Conservation (phyloP, 2,888 invertebrate species). For the Slavum lentiscoides region DNA sequence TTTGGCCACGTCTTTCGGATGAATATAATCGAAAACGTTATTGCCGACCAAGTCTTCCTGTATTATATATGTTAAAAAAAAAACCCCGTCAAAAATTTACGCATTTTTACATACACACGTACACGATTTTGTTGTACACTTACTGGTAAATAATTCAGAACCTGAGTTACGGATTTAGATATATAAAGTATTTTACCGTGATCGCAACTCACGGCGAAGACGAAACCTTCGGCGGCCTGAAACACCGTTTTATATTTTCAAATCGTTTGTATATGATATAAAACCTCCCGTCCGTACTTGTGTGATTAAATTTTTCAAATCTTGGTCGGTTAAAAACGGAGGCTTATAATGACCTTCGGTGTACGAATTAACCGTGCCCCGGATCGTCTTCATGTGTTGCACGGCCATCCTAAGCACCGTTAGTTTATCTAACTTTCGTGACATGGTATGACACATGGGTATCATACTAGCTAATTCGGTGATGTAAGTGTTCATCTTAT, state of each 20-base stretch:
- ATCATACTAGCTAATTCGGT: conserved; percentile 82
- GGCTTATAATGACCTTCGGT: conserved; percentile 78
- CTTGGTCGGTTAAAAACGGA: conserved; percentile 81
- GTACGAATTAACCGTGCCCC: conserved; percentile 73
- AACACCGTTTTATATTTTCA: conserved; percentile 56
- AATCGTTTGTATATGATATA: not conserved
- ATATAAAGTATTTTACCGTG: conserved; percentile 86
- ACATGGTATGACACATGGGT: conserved; percentile 92
- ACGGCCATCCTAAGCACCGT: conserved; percentile 89
- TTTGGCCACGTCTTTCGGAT: conserved; percentile 92
- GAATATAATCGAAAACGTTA: conserved; percentile 90
- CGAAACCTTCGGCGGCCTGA: conserved; percentile 84
- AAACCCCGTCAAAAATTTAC: not conserved
- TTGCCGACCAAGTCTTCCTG: conserved; percentile 86
- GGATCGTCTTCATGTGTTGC: conserved; percentile 76
- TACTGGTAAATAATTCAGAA: conserved; percentile 82
- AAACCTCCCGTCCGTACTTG: conserved; percentile 59
- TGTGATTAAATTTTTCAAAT: conserved; percentile 82
- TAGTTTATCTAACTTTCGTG: conserved; percentile 89
- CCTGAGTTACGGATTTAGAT: conserved; percentile 81
- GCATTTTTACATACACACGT: not conserved
- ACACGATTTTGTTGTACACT: conserved; percentile 54
- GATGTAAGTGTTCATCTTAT: conserved; percentile 96
- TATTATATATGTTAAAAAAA: not conserved
- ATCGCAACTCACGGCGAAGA: conserved; percentile 92